phyloP scores from a whole-genome alignment of 2,113 vertebrate species.

The Tenebrosternarchus preto region DNA sequence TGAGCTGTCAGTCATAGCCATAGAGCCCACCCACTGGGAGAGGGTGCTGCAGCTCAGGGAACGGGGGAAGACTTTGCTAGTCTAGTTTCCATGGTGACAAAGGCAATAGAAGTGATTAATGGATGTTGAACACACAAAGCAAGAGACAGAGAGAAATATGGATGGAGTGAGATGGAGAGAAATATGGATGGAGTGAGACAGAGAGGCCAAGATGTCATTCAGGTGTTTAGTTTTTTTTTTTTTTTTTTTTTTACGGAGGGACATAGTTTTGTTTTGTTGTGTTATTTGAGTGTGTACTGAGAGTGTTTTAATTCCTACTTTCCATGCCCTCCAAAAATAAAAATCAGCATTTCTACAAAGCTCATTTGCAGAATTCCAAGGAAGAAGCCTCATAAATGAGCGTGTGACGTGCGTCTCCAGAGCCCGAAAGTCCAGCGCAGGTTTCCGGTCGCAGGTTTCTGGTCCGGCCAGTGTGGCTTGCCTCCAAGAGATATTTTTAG shows the following conservation, averaged over 20 bases:
- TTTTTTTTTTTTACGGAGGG: conserved; percentile 23
- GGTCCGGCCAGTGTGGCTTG: neutral
- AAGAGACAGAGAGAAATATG: conserved; percentile 29
- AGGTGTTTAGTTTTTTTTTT: conserved; percentile 35
- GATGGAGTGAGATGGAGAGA: conserved; percentile 29
- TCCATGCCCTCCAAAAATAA: neutral
- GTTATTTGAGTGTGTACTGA: no score
- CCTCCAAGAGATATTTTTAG: conserved; percentile 17
- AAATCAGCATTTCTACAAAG: neutral
- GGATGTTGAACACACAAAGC: conserved; percentile 56
- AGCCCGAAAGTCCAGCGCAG: no score
- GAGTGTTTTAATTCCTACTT: neutral
- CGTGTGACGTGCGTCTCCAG: neutral
- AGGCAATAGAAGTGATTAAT: conserved; percentile 72
- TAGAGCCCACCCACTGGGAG: conserved; percentile 45
- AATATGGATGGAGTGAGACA: conserved; percentile 26
- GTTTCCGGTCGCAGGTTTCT: no score
- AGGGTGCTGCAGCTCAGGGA: conserved; percentile 34
- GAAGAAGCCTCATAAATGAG: neutral
- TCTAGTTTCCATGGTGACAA: conserved; percentile 80
- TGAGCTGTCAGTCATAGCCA: conserved; percentile 41
- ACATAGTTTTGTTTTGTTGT: neutral
- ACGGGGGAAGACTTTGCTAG: conserved; percentile 66
- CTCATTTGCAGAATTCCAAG: no score
- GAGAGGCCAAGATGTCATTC: conserved; percentile 42